A percentile compares a stretch with the other conserved stretches of the same genome.
Conservation (phyloP, 2,797 vertebrate genomes). For the Sarcoramphus papa region DNA sequence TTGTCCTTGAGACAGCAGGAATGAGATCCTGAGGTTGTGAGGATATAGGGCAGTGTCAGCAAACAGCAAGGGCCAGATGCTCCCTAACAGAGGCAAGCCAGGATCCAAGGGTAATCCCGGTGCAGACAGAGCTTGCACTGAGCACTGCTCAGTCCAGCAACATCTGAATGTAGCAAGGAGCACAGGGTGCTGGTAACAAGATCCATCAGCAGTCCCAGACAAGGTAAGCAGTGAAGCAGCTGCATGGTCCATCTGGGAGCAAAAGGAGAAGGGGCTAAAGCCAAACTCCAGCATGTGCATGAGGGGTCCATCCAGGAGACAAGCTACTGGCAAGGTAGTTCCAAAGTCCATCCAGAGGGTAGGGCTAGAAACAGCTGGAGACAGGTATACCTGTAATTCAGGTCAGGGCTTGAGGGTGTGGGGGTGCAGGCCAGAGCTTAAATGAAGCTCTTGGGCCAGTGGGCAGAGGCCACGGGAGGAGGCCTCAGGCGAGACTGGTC, state of each 20-base stretch:
- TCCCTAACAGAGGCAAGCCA: no score
- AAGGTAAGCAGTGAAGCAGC: not conserved
- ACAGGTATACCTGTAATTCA: no score
- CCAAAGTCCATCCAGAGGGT: not conserved
- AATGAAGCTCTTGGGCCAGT: not conserved
- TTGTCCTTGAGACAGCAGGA: not conserved
- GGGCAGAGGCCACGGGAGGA: not conserved
- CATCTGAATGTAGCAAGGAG: rapidly evolving
- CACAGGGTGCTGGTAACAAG: not conserved
- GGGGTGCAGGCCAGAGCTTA: not conserved
- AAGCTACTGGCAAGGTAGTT: not conserved
- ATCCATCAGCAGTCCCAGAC: not conserved
- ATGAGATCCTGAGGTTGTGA: no score
- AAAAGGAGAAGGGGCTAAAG: not conserved
- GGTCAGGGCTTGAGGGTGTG: no score
- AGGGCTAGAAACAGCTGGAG: not conserved
- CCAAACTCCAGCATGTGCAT: not conserved
- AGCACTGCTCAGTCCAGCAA: not conserved
- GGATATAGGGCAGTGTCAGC: not conserved
- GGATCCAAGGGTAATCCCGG: not conserved
- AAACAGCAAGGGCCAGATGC: not conserved
- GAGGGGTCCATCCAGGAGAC: not conserved
- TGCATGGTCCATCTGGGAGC: not conserved
- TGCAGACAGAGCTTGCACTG: not conserved
- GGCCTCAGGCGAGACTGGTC: not conserved